phyloP scores from a whole-genome alignment of 2,113 vertebrate genomes.

The Philantomba maxwellii region DNA sequence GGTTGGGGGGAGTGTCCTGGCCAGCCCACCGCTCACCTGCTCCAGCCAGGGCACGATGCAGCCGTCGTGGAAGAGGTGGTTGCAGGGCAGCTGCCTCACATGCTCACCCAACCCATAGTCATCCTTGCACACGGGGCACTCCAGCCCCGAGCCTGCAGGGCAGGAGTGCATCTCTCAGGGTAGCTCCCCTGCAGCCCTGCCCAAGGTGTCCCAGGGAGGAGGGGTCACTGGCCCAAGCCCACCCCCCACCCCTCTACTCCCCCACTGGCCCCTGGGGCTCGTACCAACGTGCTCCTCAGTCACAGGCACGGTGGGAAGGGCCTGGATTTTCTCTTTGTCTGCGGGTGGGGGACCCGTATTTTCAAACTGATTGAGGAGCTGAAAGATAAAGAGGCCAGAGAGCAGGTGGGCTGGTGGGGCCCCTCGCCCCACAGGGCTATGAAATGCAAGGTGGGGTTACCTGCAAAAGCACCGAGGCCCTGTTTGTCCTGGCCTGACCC shows the following conservation, averaged over 20 bases:
- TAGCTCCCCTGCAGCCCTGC: neutral
- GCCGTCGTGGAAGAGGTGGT: constrained; percentile 96
- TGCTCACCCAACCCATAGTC: constrained; percentile 91
- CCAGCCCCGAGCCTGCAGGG: constrained; percentile 87
- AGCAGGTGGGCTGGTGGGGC: neutral
- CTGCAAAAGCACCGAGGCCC: constrained; percentile 12
- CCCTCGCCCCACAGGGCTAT: neutral
- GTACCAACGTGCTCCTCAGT: constrained; percentile 94
- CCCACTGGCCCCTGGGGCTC: neutral
- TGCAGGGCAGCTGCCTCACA: constrained; percentile 95
- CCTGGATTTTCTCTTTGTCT: constrained; percentile 94
- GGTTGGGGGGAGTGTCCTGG: accelerated
- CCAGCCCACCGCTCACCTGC: constrained; percentile 79
- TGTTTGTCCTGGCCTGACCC: neutral
- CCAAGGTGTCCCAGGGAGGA: neutral
- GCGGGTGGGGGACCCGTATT: constrained; percentile 97
- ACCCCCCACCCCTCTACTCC: accelerated
- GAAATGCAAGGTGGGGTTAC: neutral
- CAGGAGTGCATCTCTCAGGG: neutral
- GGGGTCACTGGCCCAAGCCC: neutral
- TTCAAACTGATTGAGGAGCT: constrained; percentile 99
- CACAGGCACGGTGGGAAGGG: constrained; percentile 91
- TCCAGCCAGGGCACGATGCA: constrained; percentile 99
- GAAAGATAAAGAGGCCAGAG: constrained; percentile 47
- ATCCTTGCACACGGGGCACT: constrained; percentile 98